Conservation (phyloP, 2,888 invertebrate genomes). For the Adela reaumurella region DNA sequence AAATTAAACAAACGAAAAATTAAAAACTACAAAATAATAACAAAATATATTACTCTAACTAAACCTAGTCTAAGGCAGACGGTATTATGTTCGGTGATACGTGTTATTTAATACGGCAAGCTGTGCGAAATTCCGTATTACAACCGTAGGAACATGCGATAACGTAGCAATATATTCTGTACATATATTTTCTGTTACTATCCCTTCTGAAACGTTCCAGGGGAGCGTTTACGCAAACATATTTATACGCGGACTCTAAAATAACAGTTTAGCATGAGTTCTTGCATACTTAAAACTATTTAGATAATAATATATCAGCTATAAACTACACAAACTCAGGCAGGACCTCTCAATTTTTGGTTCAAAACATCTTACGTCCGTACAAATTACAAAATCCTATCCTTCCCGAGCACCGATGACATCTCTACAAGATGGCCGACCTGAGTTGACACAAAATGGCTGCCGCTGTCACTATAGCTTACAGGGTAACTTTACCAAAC, state of each 20-base stretch:
- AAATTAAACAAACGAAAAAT: background rate
- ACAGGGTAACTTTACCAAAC: background rate
- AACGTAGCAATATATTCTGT: no score
- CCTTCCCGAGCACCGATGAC: background rate
- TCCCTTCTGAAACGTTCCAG: no score
- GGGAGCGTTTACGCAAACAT: no score
- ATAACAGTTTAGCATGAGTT: no score
- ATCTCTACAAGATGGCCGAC: background rate
- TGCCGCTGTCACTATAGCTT: background rate
- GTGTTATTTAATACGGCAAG: background rate
- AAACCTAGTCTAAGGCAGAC: background rate
- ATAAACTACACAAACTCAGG: background rate
- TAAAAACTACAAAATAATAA: conserved; percentile 1
- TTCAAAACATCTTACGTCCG: background rate
- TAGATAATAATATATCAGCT: background rate
- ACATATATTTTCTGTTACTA: no score
- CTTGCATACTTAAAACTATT: background rate
- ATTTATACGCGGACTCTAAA: no score
- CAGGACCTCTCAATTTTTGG: background rate
- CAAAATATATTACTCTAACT: background rate
- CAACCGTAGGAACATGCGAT: background rate
- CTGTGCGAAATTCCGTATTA: background rate
- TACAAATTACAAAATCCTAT: background rate
- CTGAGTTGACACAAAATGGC: background rate
- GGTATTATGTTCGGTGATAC: no score